Evolutionary conservation across 2,113 vertebrate genomes (phyloP), one percentile per base, ranked within the genome.

Genomic region (Nymphicus hollandicus): DNA sequence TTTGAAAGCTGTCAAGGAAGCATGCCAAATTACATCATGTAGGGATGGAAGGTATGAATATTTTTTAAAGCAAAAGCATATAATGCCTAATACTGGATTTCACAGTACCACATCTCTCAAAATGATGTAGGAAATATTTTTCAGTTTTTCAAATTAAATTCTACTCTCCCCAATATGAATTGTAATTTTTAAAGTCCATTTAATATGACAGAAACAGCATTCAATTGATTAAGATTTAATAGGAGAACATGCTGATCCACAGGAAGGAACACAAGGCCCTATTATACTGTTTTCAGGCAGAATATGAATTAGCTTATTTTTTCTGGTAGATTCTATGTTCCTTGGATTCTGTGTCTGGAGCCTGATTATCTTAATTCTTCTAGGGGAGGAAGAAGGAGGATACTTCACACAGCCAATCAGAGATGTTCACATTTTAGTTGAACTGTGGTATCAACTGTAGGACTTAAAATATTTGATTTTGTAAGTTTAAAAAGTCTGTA

Each of bases 41-140:
- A 46, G 31, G 4, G 7, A 9, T 74, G 7, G 22, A 89, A 83
- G 39, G n/a, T 78, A 25, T 80, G 72, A 65, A 44, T 64, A 35
- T 95, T 80, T 93, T 91, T 84, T 72, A 37, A 95, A 88, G 41
- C n/a, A 91, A 82, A 94, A 70, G 10, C 33, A 72, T 77, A 20
- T 37, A 81, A 58, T 77, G 15, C 11, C 50, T 76, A 41, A n/a
- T 72, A 77, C 28, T 66, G 55, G 47, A 76, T 58, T 56, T 25
- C 47, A 39, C 13, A 53, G 31, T 39, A 65, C 9, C 33, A 29
- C 15, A 41, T 76, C 28, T 65, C 47, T 82, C 70, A 85, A 87
- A 82, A 94, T 69, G 1, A 87, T 80, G 19, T 76, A 68, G 76
- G 31, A n/a, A 44, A 22, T 60, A 2, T 41, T 89, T 95, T 85